Evolutionary conservation across 2,113 vertebrate species (phyloP), one percentile per base, ranked within the genome.

Genomic region (Nycticryphes semicollaris): DNA sequence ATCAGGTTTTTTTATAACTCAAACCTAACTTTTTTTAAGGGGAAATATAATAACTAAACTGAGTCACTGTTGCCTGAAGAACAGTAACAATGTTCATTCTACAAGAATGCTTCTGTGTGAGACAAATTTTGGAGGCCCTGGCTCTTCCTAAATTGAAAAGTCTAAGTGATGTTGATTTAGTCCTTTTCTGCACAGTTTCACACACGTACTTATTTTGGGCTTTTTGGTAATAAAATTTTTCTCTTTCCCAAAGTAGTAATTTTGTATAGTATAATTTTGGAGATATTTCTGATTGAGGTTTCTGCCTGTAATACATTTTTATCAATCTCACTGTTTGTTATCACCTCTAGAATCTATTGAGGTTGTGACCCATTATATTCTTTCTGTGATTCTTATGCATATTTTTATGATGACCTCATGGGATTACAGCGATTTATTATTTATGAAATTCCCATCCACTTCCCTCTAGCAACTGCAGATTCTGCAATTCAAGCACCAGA

Each of bases 381-480:
- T 93, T 76, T 90, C 73, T 48, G 48, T 68, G 57, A 92, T 86
- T 88, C 75, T 75, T 93, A 69, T 78, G 67, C 93, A 94, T 94
- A 95, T 95, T 96, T 96, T 93, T 86, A 89, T 66, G 70, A 90
- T 78, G 88, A 89, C 37, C 92, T 96, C 87, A 43, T 73, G 82
- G 81, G 72, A 96, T 94, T 89, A 75, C 30, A 89, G 23, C 31
- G 81, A 93, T 97, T 91, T 84, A 97, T 97, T 96, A 96, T 93
- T 93, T 95, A 97, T 96, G 87, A 92, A 73, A 89, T 78, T 94
- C 53, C 28, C 72, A 94, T 45, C 45, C 54, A 68, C 37, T 95
- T 96, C 70, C 81, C 93, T 77, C 84, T 70, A 85, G 84, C 81
- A 94, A 78, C 45, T 64, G 70, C 77, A 87, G 67, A 79, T 89